These are phyloP conservation scores for Copidosoma aretas DNA, from an alignment of 2,888 invertebrate genomes.

Conservation along the genomic window DNA sequence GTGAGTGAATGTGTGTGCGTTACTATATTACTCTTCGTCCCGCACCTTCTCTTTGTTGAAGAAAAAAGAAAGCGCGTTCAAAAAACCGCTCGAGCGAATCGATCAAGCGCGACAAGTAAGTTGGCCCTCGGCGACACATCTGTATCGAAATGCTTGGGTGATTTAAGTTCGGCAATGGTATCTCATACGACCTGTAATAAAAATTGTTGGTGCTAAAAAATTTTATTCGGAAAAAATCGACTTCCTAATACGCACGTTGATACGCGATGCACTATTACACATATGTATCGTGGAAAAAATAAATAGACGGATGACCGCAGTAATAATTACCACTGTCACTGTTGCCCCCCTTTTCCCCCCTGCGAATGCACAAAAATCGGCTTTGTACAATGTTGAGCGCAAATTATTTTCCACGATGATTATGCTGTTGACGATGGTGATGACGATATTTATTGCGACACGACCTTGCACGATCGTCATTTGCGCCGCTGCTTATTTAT, in stretches of 20 bases:
- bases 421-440: neutral
- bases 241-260: too few species aligned
- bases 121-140: conserved; percentile 57
- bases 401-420: too few species aligned
- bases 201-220: too few species aligned
- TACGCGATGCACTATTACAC: too few species aligned
- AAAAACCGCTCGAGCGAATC: conserved; percentile 57
- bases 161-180: conserved; percentile 48
- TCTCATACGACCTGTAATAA: neutral
- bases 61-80: conserved; percentile 40
- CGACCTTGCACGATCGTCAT: conserved; percentile 19
- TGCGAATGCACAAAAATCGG: conserved; percentile 27
- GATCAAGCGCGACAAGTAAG: conserved; percentile 50
- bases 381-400: conserved; percentile 14
- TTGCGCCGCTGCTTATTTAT: conserved; percentile 18
- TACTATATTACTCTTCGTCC: conserved; percentile 40
- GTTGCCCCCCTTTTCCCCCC: neutral
- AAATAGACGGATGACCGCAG: conserved; percentile 19
- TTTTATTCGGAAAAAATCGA: too few species aligned
- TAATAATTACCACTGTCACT: neutral
- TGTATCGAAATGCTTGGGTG: conserved; percentile 60
- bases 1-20: conserved; percentile 59
- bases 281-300: too few species aligned
- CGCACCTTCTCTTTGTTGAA: conserved; percentile 16
- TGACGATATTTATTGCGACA: neutral